Conservation (phyloP, 2,113 vertebrate species). For the Rhineura floridana region DNA sequence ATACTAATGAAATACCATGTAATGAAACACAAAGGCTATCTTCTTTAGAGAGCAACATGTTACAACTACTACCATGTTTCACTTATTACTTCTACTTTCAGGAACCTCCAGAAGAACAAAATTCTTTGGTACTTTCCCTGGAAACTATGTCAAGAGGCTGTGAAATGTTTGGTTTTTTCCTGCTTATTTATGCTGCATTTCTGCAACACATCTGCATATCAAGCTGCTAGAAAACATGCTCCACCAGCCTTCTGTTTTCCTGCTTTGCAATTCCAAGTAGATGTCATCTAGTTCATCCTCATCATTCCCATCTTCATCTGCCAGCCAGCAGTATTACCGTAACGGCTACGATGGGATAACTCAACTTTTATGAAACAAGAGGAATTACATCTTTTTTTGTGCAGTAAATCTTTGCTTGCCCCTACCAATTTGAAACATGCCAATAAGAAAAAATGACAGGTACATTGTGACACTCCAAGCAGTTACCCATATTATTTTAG, state of each 20-base stretch:
- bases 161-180: slow-evolving; percentile 74
- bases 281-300: slow-evolving; percentile 55
- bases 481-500: neutral
- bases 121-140: slow-evolving; percentile 98
- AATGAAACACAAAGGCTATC: slow-evolving; percentile 25
- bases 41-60: slow-evolving; percentile 30
- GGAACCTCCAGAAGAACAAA: slow-evolving; percentile 97
- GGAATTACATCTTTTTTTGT: slow-evolving; percentile 37
- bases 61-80: slow-evolving; percentile 63
- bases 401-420: slow-evolving; percentile 23
- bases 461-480: slow-evolving; percentile 14
- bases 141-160: slow-evolving; percentile 98
- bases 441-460: slow-evolving; percentile 43
- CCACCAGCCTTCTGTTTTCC: slow-evolving; percentile 66
- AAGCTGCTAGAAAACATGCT: slow-evolving; percentile 74
- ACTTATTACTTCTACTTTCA: slow-evolving; percentile 79
- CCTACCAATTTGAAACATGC: neutral
- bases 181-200: slow-evolving; percentile 74
- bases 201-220: slow-evolving; percentile 79
- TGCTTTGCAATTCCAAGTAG: slow-evolving; percentile 65
- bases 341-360: slow-evolving; percentile 33
- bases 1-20: slow-evolving; percentile 19
- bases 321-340: slow-evolving; percentile 67
- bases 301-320: slow-evolving; percentile 65
- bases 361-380: slow-evolving; percentile 50